Conservation (phyloP, 2,888 invertebrate genomes). For the Cistogaster globosa region DNA sequence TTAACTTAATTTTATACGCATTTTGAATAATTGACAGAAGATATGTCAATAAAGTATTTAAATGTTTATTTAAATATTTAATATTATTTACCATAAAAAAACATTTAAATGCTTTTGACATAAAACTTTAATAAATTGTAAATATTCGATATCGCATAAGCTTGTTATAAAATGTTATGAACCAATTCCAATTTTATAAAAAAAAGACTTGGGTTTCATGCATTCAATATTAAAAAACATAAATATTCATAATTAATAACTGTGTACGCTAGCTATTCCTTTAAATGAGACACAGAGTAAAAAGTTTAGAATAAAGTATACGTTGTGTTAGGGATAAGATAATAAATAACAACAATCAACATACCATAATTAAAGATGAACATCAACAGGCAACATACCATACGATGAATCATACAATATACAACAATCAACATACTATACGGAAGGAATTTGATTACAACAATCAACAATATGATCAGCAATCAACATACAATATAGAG, state of each 20-base stretch:
- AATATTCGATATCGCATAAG: constrained; percentile 41
- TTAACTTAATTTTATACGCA: neutral
- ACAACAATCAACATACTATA: constrained; percentile 20
- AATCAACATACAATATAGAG: constrained; percentile 15
- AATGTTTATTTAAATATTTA: neutral
- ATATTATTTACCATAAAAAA: neutral
- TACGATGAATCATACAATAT: neutral
- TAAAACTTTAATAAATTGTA: neutral
- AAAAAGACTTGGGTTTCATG: constrained; percentile 30
- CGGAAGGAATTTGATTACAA: neutral
- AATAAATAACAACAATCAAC: constrained; percentile 5
- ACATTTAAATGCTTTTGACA: constrained; percentile 21
- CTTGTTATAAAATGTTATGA: constrained; percentile 65
- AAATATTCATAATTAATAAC: neutral
- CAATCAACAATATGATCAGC: constrained; percentile 9
- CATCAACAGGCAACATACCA: constrained; percentile 30
- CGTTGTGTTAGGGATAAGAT: neutral
- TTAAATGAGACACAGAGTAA: neutral
- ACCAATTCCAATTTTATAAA: constrained; percentile 26
- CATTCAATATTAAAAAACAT: constrained; percentile 6
- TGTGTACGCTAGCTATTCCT: neutral
- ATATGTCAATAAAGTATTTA: constrained; percentile 5
- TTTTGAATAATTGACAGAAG: neutral
- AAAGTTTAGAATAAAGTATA: neutral
- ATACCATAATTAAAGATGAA: neutral